Evolutionary conservation across 2,113 vertebrate species (phyloP).

Genomic region (Pseudorasbora parva): DNA sequence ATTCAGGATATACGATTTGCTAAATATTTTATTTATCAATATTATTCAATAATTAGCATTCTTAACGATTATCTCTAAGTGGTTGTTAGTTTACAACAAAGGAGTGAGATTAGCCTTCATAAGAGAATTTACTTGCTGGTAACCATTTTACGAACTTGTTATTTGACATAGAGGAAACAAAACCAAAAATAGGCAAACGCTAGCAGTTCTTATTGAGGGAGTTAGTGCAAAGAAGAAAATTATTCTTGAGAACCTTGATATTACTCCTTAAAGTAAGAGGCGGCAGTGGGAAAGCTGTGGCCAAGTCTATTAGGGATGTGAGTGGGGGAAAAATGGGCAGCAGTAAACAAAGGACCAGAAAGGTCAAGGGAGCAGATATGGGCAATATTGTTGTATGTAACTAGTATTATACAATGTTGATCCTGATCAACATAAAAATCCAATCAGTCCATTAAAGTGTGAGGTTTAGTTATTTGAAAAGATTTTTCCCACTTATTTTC

Average conservation of each 20-base stretch:
- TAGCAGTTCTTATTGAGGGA: neutral
- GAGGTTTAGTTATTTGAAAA: neutral
- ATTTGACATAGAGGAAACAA: neutral
- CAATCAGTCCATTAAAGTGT: neutral
- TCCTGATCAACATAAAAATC: neutral
- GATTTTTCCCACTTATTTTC: neutral
- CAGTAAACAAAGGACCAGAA: neutral
- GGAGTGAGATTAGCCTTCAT: neutral
- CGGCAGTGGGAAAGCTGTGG: neutral
- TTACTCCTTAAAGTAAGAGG: neutral
- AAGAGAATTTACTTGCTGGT: neutral
- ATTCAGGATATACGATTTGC: too few species aligned
- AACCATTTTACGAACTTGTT: neutral
- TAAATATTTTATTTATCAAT: neutral
- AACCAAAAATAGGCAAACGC: neutral
- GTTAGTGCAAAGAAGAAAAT: neutral
- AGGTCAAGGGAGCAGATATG: neutral
- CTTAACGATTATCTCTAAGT: neutral
- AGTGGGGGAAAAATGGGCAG: neutral
- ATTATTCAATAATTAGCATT: neutral
- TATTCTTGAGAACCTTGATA: neutral
- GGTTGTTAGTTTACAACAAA: too few species aligned
- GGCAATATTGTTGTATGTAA: neutral
- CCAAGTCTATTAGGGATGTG: neutral
- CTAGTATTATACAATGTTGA: neutral